Evolutionary conservation across 2,888 invertebrate genomes (phyloP), one percentile per base, ranked within the genome.

Genomic region (Polydrusus tereticollis): DNA sequence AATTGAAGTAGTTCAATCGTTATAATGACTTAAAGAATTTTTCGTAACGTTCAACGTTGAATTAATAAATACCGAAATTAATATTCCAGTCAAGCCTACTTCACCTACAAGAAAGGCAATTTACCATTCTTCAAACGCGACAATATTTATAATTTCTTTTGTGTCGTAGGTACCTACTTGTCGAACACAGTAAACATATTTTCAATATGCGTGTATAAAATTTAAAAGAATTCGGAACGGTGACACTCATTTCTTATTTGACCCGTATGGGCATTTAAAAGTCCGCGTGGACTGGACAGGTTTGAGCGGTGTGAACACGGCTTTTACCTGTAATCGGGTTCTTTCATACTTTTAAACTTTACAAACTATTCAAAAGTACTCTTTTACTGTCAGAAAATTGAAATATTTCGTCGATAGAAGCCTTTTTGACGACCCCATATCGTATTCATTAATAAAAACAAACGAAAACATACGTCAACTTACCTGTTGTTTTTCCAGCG

Each of bases 211-310:
- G 57, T 58, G 70, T 21, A 43, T 57, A 55, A 64, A 68, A 66
- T 66, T 57, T 18, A 57, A 66, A 66, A 66, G 43, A 66, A 66
- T 57, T 47, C 58, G 18, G 47, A 58, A 43, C 43, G 69, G 74
- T 77, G 78, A 76, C 78, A 80, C 76, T 78, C 79, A 75, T 77
- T 78, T 29, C 29, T 76, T 79, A 79, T 81, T 81, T 80, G 80
- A 80, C 81, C 77, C 79, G 81, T 80, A 81, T 78, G 81, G 83
- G 78, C 82, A 83, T 84, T 84, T 83, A 84, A 83, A 83, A 80
- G 79, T 79, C 82, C 71, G 78, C 80, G 80, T 80, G 79, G 69
- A 59, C 43, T 29, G 55, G 29, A 55, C 76, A 76, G 76, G 77
- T 77, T 81, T 77, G 73, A 73, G 75, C 77, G 58, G 80, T 82